Base-by-base conservation (phyloP, 1,140 invertebrate genomes). In the Hyles vespertilio region DNA sequence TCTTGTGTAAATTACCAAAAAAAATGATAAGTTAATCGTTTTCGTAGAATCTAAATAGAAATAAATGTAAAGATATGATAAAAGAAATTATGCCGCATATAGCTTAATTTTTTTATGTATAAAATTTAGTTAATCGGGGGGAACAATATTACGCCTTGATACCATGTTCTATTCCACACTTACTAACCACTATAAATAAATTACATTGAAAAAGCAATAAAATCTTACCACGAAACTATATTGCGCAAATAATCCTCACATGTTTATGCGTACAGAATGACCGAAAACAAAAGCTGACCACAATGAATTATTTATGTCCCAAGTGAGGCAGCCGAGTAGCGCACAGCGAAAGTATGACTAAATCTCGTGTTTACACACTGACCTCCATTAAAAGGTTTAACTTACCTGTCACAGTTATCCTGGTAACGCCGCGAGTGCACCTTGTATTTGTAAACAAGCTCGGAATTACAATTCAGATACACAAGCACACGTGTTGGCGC, bases 361-460 rank as follows among this genome's bases (percentile, higher is more conserved):
- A 64, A 55, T 61, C 51, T 45, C 46, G 45, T 59, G 50, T 59
- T 47, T 59, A 66, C 61, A 70, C 65, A 65, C 58, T 73, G 65
- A 79, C 73, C 77, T 78, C 70, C 70, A 81, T 84, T 58, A 63
- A 59, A 72, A 61, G 65, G 72, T 69, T 63, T 69, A 72, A 74
- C 83, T 83, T 69, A 86, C 83, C 80, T 78, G 70, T 76, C 71
- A 79, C 72, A 63, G 58, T 70, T 81, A 81, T 86, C 74, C 73
- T 78, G 72, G 70, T 76, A 59, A 65, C 59, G 64, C 63, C 59
- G 63, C 59, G 59, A 71, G 61, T 70, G 63, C 79, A 82, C 73
- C 65, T 77, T 75, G 52, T 81, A 79, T 85, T 80, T 80, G 74
- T 85, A 83, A 87, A 85, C 81, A 84, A 84, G 51, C 58, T 65